Base-by-base conservation (phyloP, 92 coral and sea anemone species). In the Epizoanthus stellaris region DNA sequence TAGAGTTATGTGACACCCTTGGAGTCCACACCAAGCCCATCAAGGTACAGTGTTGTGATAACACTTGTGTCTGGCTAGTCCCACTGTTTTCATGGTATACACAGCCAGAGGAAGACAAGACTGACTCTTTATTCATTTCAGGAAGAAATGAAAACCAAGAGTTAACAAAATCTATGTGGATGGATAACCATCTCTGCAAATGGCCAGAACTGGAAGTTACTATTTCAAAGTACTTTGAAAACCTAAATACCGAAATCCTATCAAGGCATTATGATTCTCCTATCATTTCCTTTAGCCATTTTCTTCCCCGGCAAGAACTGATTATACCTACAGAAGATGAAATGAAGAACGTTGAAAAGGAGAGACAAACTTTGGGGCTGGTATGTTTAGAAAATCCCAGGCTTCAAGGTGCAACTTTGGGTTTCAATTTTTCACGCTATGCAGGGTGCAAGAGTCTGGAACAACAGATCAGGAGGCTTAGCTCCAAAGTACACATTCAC, bases 41-140 rank as follows among this genome's bases (percentile, higher is more conserved):
- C 19, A 91, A 77, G 66, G 91, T 93, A 12, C 84, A 77, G 13
- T 79, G 92, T 38, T n/a, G 47, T 17, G 42, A 83, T 56, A 25
- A 69, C 21, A 70, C 85, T 0, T 7, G 19, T 62, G 93, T 77
- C 20, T 88, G 94, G 92, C 68, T 93, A 58, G 94, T 93, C 52
- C 96, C 96, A 43, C 85, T 93, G 60, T 91, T 91, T 76, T 91
- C 94, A 0, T 93, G 96, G 96, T 93, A 93, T 36, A 73, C 88
- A 12, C 89, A 91, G 60, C 96, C 96, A 5, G 94, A 91, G 72
- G 92, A 93, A 15, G 87, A 93, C 40, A 40, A 58, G 30, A 54
- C 79, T 16, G 87, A 91, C 68, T 88, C 96, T n/a, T 82, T 93
- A 58, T 93, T 68, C 38, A 80, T 93, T 0, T 82, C 67, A 1